phyloP scores from a whole-genome alignment of 2,888 invertebrate genomes.

The Troilus luridus region DNA sequence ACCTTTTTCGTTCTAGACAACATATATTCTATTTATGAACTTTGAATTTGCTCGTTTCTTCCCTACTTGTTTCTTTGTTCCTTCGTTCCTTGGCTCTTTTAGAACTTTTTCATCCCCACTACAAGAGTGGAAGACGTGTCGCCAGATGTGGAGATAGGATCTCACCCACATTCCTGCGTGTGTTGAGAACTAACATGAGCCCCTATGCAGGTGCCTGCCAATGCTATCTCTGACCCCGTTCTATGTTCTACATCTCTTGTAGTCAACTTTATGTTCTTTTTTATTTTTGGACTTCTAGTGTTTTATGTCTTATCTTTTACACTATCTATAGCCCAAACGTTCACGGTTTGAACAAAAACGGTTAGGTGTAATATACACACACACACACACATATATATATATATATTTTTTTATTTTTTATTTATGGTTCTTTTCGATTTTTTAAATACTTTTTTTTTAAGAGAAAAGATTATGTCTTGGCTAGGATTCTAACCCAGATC shows the following conservation, averaged over 20 bases:
- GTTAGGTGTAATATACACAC: too few species aligned
- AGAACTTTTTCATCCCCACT: not conserved
- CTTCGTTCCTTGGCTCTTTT: not conserved
- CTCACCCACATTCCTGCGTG: slow-evolving; percentile 34
- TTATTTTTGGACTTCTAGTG: not conserved
- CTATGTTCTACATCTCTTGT: slow-evolving; percentile 10
- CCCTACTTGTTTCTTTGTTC: too few species aligned
- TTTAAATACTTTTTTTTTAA: too few species aligned
- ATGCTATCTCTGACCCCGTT: slow-evolving; percentile 8
- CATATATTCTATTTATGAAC: not conserved
- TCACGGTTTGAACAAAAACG: too few species aligned
- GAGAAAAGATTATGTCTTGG: too few species aligned
- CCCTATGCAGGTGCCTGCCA: slow-evolving; percentile 5
- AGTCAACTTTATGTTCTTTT: not conserved
- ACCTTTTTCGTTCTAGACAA: too few species aligned
- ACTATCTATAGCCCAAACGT: too few species aligned
- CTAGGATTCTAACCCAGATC: too few species aligned
- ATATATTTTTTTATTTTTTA: too few species aligned
- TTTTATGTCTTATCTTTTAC: not conserved
- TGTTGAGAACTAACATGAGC: slow-evolving; percentile 1
- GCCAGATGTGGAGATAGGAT: slow-evolving; percentile 28
- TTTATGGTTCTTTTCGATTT: too few species aligned
- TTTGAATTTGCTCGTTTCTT: not conserved
- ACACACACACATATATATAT: too few species aligned
- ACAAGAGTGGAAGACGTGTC: slow-evolving; percentile 2